These are phyloP conservation scores for Nephrocerus scutellatus DNA, from an alignment of 2,888 invertebrate genomes.

Conservation along the genomic window DNA sequence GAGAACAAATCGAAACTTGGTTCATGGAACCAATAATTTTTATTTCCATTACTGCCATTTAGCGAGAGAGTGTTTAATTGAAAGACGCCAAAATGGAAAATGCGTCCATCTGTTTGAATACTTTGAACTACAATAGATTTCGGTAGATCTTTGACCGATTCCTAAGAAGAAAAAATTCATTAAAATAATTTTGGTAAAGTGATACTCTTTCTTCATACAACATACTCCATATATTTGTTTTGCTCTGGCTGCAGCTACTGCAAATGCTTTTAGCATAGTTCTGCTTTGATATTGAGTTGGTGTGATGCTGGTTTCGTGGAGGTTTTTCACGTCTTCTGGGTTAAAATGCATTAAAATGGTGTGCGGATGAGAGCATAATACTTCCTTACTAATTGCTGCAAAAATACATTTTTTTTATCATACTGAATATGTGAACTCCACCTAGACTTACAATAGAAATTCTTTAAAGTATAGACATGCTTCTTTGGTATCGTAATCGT, in stretches of 20 bases:
- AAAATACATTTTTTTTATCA: neutral
- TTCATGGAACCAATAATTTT: constrained; percentile 75
- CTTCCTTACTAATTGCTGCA: constrained; percentile 29
- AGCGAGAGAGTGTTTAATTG: constrained; percentile 77
- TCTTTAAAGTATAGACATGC: constrained; percentile 58
- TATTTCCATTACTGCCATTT: constrained; percentile 52
- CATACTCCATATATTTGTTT: constrained; percentile 59
- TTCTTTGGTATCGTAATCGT: constrained; percentile 52
- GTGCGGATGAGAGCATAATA: constrained; percentile 52
- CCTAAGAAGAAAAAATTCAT: constrained; percentile 46
- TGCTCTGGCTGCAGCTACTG: constrained; percentile 70
- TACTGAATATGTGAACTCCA: neutral
- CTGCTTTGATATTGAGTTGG: constrained; percentile 62
- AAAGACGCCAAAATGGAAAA: constrained; percentile 73
- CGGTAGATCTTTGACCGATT: constrained; percentile 48
- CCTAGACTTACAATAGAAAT: constrained; percentile 64
- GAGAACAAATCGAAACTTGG: constrained; percentile 59
- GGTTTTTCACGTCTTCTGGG: constrained; percentile 57
- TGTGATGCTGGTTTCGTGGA: constrained; percentile 62
- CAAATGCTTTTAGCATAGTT: constrained; percentile 66
- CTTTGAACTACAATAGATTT: constrained; percentile 77
- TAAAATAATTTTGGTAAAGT: constrained; percentile 14
- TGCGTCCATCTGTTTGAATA: constrained; percentile 70
- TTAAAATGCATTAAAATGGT: constrained; percentile 71
- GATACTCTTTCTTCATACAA: neutral